Percentiles rank a stretch among this genome's conserved stretches.
Evolutionary conservation across 2,888 invertebrate species (phyloP).

Genomic region (Trachelus iudaicus): DNA sequence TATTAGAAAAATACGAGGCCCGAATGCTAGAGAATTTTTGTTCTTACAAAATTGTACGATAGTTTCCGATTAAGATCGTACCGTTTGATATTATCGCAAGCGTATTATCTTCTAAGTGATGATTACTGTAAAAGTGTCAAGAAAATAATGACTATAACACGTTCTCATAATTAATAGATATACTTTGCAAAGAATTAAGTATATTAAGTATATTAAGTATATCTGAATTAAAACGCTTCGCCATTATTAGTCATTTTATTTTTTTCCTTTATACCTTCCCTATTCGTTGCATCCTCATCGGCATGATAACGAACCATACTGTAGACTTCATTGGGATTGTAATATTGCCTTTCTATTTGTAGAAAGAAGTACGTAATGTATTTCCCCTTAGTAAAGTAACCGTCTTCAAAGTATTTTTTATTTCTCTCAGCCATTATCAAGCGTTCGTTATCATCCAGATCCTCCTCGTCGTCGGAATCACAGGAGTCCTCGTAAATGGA

Average conservation of each 20-base stretch:
- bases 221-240: neutral
- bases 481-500: conserved; percentile 44
- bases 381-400: conserved; percentile 59
- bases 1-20: too few species aligned
- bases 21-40: too few species aligned
- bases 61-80: too few species aligned
- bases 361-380: conserved; percentile 57
- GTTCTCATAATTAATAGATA: too few species aligned
- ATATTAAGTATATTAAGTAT: too few species aligned
- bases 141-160: too few species aligned
- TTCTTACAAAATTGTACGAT: too few species aligned
- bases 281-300: conserved; percentile 23
- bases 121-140: too few species aligned
- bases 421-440: conserved; percentile 39
- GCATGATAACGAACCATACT: conserved; percentile 50
- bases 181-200: neutral
- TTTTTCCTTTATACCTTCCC: conserved; percentile 4
- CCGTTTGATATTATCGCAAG: too few species aligned
- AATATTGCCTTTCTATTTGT: conserved; percentile 56
- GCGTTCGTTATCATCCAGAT: conserved; percentile 36
- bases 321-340: conserved; percentile 54
- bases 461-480: conserved; percentile 35
- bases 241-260: neutral
- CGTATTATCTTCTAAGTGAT: too few species aligned
- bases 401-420: conserved; percentile 43